These are phyloP conservation scores for Smutsia temminckii DNA, from an alignment of 2,797 vertebrate species.

Conservation along the genomic window DNA sequence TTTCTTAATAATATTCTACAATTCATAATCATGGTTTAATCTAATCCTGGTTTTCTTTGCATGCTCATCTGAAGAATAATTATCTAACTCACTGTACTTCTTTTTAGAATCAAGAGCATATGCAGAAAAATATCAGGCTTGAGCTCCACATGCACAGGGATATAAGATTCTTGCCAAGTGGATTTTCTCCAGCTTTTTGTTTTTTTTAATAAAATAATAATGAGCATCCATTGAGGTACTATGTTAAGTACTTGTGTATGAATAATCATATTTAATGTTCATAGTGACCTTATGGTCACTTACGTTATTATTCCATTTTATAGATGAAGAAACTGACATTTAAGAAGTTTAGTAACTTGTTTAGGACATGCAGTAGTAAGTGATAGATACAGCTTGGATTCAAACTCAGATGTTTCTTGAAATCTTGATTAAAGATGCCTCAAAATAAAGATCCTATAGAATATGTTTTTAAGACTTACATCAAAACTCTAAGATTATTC, in stretches of 20 bases:
- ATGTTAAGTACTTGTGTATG: neutral
- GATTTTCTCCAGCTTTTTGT: neutral
- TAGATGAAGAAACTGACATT: neutral
- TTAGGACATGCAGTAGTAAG: neutral
- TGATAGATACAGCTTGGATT: neutral
- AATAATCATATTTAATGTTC: slow-evolving; percentile 36
- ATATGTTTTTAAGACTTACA: slow-evolving; percentile 24
- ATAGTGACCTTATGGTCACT: neutral
- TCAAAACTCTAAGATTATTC: slow-evolving; percentile 37
- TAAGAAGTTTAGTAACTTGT: neutral
- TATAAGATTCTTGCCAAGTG: neutral
- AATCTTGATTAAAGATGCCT: neutral
- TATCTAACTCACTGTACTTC: neutral
- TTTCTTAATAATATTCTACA: neutral
- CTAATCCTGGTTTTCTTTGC: neutral
- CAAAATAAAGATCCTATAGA: neutral
- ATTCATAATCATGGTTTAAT: neutral
- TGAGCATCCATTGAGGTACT: neutral
- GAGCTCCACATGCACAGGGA: neutral
- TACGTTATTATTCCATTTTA: neutral
- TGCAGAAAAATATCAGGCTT: neutral
- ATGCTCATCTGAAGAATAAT: slow-evolving; percentile 11
- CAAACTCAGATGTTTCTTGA: neutral
- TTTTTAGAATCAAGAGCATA: slow-evolving; percentile 19
- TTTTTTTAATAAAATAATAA: neutral